Evolutionary conservation across 2,113 vertebrate genomes (phyloP).

Genomic region (Phrynosoma platyrhinos): DNA sequence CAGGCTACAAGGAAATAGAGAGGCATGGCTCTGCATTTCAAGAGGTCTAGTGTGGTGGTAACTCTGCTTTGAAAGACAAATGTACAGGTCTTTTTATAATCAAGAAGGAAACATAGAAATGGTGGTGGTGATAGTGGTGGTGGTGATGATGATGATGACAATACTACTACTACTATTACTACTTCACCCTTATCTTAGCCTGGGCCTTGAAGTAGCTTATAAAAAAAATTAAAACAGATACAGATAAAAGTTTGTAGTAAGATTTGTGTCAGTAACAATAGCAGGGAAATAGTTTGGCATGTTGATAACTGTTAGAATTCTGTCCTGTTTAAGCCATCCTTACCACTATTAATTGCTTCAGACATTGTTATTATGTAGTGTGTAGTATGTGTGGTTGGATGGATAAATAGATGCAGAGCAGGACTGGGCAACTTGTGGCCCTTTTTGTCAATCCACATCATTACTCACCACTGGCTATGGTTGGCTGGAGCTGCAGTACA

Average conservation of each 20-base stretch:
- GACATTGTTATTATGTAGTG: not conserved
- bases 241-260: constrained; percentile 11
- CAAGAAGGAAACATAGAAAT: not conserved
- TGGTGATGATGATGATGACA: too few species aligned
- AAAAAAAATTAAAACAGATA: not conserved
- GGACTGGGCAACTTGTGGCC: not conserved
- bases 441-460: not conserved
- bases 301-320: not conserved
- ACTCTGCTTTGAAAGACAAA: constrained; percentile 25
- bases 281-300: not conserved
- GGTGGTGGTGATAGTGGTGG: too few species aligned
- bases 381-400: not conserved
- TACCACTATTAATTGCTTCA: not conserved
- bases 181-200: too few species aligned
- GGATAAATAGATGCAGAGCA: not conserved
- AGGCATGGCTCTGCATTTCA: not conserved
- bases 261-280: not conserved
- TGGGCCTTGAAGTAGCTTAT: too few species aligned
- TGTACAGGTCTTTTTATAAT: rapidly evolving
- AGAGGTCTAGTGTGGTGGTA: constrained; percentile 30
- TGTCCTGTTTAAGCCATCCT: not conserved
- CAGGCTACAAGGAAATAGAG: constrained; percentile 37
- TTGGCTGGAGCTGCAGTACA: not conserved
- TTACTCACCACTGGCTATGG: not conserved
- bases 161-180: too few species aligned